Conservation (phyloP, 2,888 invertebrate species). For the Chaitophorus viminalis region DNA sequence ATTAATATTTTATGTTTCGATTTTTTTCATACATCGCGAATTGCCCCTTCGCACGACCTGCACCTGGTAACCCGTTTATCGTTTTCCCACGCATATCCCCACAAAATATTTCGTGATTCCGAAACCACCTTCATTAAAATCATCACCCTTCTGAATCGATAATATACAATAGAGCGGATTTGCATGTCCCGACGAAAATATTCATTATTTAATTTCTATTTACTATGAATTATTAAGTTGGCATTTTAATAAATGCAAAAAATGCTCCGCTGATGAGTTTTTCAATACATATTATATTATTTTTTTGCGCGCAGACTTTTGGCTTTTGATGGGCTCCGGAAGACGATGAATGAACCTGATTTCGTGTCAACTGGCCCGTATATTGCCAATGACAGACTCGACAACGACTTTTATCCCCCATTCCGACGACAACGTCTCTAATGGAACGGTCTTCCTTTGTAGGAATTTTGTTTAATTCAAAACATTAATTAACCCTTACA, state of each 20-base stretch:
- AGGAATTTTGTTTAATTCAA: slow-evolving; percentile 44
- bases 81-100: slow-evolving; percentile 44
- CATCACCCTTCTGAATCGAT: slow-evolving; percentile 25
- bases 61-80: slow-evolving; percentile 53
- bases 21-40: slow-evolving; percentile 24
- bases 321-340: slow-evolving; percentile 10
- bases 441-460: slow-evolving; percentile 38
- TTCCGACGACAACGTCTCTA: slow-evolving; percentile 52
- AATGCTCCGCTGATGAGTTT: slow-evolving; percentile 3
- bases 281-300: neutral
- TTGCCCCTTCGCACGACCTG: slow-evolving; percentile 17
- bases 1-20: slow-evolving; percentile 50
- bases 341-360: slow-evolving; percentile 32
- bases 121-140: slow-evolving; percentile 16
- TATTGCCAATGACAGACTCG: slow-evolving; percentile 51
- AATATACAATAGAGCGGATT: slow-evolving; percentile 40
- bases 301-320: neutral
- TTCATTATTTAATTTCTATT: slow-evolving; percentile 23
- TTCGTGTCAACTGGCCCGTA: slow-evolving; percentile 41
- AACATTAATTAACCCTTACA: slow-evolving; percentile 55
- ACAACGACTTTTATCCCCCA: neutral
- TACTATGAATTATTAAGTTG: slow-evolving; percentile 1
- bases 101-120: slow-evolving; percentile 14
- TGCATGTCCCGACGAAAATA: slow-evolving; percentile 14
- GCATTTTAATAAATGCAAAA: neutral